Evolutionary conservation across 2,797 vertebrate genomes (phyloP).

Genomic region (Echiichthys vipera): DNA sequence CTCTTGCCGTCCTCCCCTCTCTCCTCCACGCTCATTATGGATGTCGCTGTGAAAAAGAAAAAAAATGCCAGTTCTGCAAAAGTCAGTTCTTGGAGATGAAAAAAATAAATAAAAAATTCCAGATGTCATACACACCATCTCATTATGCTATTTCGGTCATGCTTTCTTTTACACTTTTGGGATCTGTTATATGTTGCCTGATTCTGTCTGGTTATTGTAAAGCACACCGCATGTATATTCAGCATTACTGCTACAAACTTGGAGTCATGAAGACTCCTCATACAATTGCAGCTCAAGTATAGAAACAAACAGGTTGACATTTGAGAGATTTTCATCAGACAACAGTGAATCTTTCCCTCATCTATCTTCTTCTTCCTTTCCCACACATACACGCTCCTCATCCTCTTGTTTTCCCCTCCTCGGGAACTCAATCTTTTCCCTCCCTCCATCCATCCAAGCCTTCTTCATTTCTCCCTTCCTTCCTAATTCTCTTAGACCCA

Average conservation of each 20-base stretch:
- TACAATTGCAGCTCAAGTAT: slow-evolving; percentile 2
- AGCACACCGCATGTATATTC: neutral
- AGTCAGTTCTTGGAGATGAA: slow-evolving; percentile 42
- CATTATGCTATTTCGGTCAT: slow-evolving; percentile 29
- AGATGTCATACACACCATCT: slow-evolving; percentile 36
- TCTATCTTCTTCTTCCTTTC: slow-evolving; percentile 31
- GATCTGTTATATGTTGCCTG: neutral
- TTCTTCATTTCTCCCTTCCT: slow-evolving; percentile 26
- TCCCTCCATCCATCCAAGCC: slow-evolving; percentile 25
- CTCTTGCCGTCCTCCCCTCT: slow-evolving; percentile 48
- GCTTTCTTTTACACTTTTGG: slow-evolving; percentile 8
- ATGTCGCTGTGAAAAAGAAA: slow-evolving; percentile 39
- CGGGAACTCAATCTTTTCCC: slow-evolving; percentile 35
- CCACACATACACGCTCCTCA: slow-evolving; percentile 7
- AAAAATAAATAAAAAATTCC: neutral
- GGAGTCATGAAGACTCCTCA: neutral
- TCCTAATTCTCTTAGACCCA: slow-evolving; percentile 46
- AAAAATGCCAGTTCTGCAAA: slow-evolving; percentile 47
- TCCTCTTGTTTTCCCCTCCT: slow-evolving; percentile 32
- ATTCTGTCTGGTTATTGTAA: neutral
- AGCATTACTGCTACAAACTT: neutral
- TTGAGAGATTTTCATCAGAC: slow-evolving; percentile 34
- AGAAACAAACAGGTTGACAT: slow-evolving; percentile 49
- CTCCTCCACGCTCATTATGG: slow-evolving; percentile 43
- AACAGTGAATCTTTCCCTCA: slow-evolving; percentile 22